Base-by-base conservation (phyloP, 2,113 vertebrate genomes). In the Elephas maximus region DNA sequence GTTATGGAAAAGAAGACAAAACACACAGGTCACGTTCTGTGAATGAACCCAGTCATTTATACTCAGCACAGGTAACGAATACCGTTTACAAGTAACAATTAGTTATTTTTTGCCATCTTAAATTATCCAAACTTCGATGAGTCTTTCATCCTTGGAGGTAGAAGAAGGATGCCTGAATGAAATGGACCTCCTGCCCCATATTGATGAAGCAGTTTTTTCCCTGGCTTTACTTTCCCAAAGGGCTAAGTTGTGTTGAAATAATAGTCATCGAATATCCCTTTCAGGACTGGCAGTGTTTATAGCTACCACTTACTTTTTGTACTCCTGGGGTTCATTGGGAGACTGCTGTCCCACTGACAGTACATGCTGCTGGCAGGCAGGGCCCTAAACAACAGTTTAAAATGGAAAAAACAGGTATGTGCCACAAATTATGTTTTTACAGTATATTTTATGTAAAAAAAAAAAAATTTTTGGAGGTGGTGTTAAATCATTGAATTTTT, bases 21-120 rank as follows among this genome's bases (percentile, higher is more conserved):
- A 41, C 24, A 9, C 12, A 6, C 0, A 1, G 24, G 6, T 30
- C 8, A 6, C 18, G 1, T 11, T 21, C 7, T 8, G 44, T 20
- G 73, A 20, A 23, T 4, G 21, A n/a, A 26, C 9, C 14, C 30
- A 7, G 21, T 20, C 23, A 6, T 41, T 65, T 15, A 5, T 0
- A 6, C 12, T 41, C 48, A 28, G n/a, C 4, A 11, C 9, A 0
- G 30, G 8, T 41, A 28, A 24, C 10, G 8, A 77, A 62, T 85
- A 26, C n/a, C 44, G 11, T 30, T 63, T 24, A 82, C 17, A 80
- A 63, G 69, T 23, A n/a, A 8, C 3, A 57, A 6, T 65, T 3
- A 5, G 18, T 15, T 24, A 11, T 63, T 4, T 4, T 48, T 30
- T 10, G 10, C 23, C 2, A 11, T 37, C 21, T 18, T 37, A 69